Percentiles rank a stretch among this genome's conserved stretches.
Conservation (phyloP, 2,888 invertebrate genomes). For the Dolichomitus sp. region DNA sequence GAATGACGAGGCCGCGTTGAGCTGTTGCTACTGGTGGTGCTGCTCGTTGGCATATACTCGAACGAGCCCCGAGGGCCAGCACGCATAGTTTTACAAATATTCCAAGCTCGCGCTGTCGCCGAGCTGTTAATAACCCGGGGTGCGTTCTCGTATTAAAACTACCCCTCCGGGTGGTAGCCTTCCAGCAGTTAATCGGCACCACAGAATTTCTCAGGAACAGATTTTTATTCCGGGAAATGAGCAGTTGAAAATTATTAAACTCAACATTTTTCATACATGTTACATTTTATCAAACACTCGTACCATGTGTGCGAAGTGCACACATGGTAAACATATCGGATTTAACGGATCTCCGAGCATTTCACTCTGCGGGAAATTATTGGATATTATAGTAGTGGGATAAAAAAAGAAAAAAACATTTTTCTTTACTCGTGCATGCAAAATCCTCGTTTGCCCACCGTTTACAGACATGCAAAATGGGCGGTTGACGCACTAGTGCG, state of each 20-base stretch:
- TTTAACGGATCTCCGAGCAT: background rate
- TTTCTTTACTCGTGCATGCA: no score
- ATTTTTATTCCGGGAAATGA: background rate
- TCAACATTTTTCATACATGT: background rate
- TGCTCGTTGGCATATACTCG: conserved; percentile 14
- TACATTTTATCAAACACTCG: background rate
- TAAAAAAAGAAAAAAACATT: background rate
- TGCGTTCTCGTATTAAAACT: conserved; percentile 67
- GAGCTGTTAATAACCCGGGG: conserved; percentile 76
- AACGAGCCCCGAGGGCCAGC: conserved; percentile 71
- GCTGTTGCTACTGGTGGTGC: background rate
- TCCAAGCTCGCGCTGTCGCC: conserved; percentile 75
- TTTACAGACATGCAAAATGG: no score
- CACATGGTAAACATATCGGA: background rate
- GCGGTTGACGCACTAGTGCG: no score
- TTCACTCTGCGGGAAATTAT: no score
- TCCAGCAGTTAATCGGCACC: conserved; percentile 31
- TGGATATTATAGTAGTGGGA: background rate
- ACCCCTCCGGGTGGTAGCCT: conserved; percentile 54
- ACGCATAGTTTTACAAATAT: conserved; percentile 84
- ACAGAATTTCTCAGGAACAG: conserved; percentile 8
- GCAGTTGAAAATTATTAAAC: background rate
- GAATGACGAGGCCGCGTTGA: conserved; percentile 42
- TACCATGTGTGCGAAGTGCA: background rate
- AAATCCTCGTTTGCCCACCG: no score